These are phyloP conservation scores for Nasua narica DNA, from an alignment of 2,797 vertebrate genomes.

Conservation along the genomic window DNA sequence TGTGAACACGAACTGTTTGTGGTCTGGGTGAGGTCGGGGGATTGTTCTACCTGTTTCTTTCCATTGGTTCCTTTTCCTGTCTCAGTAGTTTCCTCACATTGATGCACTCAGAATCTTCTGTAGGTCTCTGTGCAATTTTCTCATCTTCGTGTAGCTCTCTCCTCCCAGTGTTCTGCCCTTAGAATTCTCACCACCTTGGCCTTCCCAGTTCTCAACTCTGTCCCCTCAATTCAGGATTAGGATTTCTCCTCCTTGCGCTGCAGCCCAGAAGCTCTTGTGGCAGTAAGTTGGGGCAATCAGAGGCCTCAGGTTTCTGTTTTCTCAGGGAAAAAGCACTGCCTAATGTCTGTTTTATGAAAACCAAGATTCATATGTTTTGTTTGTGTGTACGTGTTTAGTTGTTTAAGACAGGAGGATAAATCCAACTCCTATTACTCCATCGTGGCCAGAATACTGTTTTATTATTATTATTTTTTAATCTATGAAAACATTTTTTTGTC, in stretches of 20 bases:
- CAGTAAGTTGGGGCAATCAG: neutral
- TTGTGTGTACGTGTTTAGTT: neutral
- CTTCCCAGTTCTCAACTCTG: neutral
- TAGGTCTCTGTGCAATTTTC: neutral
- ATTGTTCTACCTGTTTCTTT: neutral
- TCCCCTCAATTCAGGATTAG: neutral
- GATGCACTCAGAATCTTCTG: neutral
- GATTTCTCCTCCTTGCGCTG: neutral
- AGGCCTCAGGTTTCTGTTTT: neutral
- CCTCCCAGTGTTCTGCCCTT: neutral
- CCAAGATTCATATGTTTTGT: neutral
- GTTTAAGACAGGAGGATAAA: neutral
- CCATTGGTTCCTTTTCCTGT: neutral
- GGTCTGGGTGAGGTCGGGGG: neutral
- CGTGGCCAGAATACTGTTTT: neutral
- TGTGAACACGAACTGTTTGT: neutral
- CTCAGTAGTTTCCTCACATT: neutral
- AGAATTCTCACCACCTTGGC: neutral
- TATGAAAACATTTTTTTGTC: neutral
- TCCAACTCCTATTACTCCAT: neutral
- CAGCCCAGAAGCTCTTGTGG: neutral
- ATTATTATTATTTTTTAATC: neutral
- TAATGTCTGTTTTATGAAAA: neutral
- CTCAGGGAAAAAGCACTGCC: neutral
- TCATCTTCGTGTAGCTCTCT: neutral